A percentile compares a stretch with the other conserved stretches of the same genome.
phyloP scores from a whole-genome alignment of 2,888 invertebrate species.

The Scrobipalpa costella region DNA sequence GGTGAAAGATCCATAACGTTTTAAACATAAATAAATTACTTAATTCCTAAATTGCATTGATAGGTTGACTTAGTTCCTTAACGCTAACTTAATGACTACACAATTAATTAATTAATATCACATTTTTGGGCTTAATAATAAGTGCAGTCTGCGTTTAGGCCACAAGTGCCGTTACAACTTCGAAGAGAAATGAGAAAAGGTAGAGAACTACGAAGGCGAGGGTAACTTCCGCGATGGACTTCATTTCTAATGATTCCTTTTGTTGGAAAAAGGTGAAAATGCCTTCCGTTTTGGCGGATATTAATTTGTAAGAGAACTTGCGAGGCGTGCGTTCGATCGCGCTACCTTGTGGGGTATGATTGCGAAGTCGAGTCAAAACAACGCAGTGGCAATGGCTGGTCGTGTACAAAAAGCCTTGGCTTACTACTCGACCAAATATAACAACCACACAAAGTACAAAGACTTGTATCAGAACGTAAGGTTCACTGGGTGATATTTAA shows the following conservation, averaged over 20 bases:
- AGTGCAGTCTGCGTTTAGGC: slow-evolving; percentile 49
- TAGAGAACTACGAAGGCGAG: slow-evolving; percentile 72
- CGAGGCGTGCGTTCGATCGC: slow-evolving; percentile 59
- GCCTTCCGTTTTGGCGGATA: slow-evolving; percentile 38
- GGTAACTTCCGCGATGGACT: slow-evolving; percentile 75
- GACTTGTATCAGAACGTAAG: background rate
- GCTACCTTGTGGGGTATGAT: slow-evolving; percentile 61
- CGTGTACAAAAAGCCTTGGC: slow-evolving; percentile 61
- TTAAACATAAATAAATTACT: slow-evolving; percentile 33
- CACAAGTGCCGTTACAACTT: slow-evolving; percentile 72
- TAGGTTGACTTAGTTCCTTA: slow-evolving; percentile 58
- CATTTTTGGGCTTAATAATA: slow-evolving; percentile 53
- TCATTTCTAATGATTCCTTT: slow-evolving; percentile 61
- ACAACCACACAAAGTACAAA: slow-evolving; percentile 31
- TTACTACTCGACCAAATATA: slow-evolving; percentile 47
- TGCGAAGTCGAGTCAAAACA: slow-evolving; percentile 53
- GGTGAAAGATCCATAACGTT: slow-evolving; percentile 26
- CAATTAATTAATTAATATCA: slow-evolving; percentile 59
- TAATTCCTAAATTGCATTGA: slow-evolving; percentile 64
- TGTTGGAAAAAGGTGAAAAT: slow-evolving; percentile 43
- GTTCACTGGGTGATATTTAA: slow-evolving; percentile 27
- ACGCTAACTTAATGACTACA: slow-evolving; percentile 43
- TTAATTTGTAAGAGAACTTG: slow-evolving; percentile 31
- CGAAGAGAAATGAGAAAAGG: slow-evolving; percentile 72
- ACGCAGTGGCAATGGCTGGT: slow-evolving; percentile 34